Evolutionary conservation across 2,888 invertebrate genomes (phyloP).

Genomic region (Drosophila mettleri): DNA sequence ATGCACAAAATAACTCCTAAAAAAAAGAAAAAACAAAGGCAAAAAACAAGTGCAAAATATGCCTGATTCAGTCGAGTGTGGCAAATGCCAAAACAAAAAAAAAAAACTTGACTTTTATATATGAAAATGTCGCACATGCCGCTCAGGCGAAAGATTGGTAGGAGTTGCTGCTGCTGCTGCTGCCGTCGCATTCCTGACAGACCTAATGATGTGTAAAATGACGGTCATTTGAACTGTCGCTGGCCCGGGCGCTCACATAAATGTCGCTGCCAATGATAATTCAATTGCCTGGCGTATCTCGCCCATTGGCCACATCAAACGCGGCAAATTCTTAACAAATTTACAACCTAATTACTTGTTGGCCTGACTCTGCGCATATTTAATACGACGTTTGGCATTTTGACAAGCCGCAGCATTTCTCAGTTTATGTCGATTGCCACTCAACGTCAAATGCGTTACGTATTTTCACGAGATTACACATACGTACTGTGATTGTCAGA

Average conservation of each 20-base stretch:
- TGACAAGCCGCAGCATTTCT: slow-evolving; percentile 28
- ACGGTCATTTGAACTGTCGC: slow-evolving; percentile 47
- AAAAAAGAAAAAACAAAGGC: slow-evolving; percentile 9
- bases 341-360: slow-evolving; percentile 30
- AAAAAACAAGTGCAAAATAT: slow-evolving; percentile 48
- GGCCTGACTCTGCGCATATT: slow-evolving; percentile 2
- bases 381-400: slow-evolving; percentile 22
- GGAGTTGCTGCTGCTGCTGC: slow-evolving; percentile 1
- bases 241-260: slow-evolving; percentile 18
- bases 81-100: slow-evolving; percentile 30
- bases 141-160: slow-evolving; percentile 13
- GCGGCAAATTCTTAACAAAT: slow-evolving; percentile 5
- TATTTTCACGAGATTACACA: slow-evolving; percentile 10
- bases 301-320: slow-evolving; percentile 17
- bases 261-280: slow-evolving; percentile 42
- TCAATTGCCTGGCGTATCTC: slow-evolving; percentile 48
- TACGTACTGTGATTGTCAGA: neutral
- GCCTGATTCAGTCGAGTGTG: slow-evolving; percentile 47
- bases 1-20: slow-evolving; percentile 47
- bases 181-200: slow-evolving; percentile 28
- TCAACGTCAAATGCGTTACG: slow-evolving; percentile 33
- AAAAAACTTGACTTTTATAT: slow-evolving; percentile 1
- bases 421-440: slow-evolving; percentile 45
- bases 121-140: slow-evolving; percentile 40
- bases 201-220: slow-evolving; percentile 76